Evolutionary conservation across 1,140 invertebrate species (phyloP), one percentile per base, ranked within the genome.

Genomic region (Anoplolepis gracilipes): DNA sequence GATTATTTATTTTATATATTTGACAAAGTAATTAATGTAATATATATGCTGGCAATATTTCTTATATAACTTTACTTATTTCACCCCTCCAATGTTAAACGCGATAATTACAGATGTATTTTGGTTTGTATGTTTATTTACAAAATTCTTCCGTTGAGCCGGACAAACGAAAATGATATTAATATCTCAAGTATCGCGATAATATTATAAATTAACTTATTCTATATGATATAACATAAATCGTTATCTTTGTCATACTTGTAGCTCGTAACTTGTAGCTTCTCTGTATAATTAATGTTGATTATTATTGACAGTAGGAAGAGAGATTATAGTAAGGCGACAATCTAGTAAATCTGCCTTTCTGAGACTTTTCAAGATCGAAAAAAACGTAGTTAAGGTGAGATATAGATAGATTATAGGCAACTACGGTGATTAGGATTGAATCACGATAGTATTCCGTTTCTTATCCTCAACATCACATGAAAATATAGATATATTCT

Each of bases 371-470:
- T 49, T 28, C 67, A 11, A 13, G 59, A 78, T 65, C 61, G 30
- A 10, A 22, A 28, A 64, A 53, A 65, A n/a, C n/a, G n/a, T n/a
- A n/a, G n/a, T n/a, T n/a, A n/a, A n/a, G n/a, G n/a, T n/a, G 73
- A 91, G 72, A 77, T 88, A 92, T 82, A 90, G 89, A 85, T 89
- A 91, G 85, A 90, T 86, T 90, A 90, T 90, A 92, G 91, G 91
- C 91, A 92, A 91, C 91, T 92, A 92, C 92, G 92, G 92, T 92
- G 91, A 92, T 92, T 25, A 92, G 91, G 87, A 92, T 92, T 89
- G 88, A 92, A 79, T 91, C 91, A 84, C 55, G 53, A 57, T 78
- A 49, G 46, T 85, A 28, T 85, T 70, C 39, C 16, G 22, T 89
- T 77, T 22, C 16, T 59, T 55, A 10, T 30, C 19, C n/a, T 49